Base-by-base conservation (phyloP, 2,113 vertebrate genomes). In the Lophura nycthemera region DNA sequence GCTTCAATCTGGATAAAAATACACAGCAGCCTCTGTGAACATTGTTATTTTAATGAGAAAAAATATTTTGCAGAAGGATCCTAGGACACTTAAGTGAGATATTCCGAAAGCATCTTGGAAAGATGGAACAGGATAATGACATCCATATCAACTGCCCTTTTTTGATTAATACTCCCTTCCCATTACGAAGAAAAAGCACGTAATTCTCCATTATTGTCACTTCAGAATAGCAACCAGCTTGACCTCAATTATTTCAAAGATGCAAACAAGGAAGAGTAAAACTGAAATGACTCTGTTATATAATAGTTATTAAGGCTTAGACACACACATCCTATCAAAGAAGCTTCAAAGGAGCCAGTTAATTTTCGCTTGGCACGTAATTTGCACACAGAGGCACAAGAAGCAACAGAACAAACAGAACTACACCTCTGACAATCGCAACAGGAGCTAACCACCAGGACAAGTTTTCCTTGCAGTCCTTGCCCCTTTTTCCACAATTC, bases 171-270 rank as follows among this genome's bases (percentile, higher is more conserved):
- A 61, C 29, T 75, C 56, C 50, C 70, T 12, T 80, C 79, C 78
- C 63, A 61, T 61, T 79, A 65, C 70, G 6, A 5, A 75, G 43
- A 66, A 60, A 40, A 74, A 66, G 64, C 43, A 88, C 3, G 0
- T 85, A 81, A 94, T 66, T 91, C 71, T 54, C 63, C 64, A 42
- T 75, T 69, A 69, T 34, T 56, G 40, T 48, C 82, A 87, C 82
- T 72, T 94, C 70, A 56, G 92, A 93, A 42, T 65, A 86, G 60
- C 66, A 78, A 82, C 45, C 36, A 18, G 80, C 60, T 74, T 76
- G 54, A 95, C 94, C 93, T 93, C 89, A 88, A 96, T 97, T 96
- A 96, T 93, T 92, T 95, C 85, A 85, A 93, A 34, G 34, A 85
- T 83, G 82, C 89, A 93, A 79, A 80, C 64, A 94, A 92, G 83